Evolutionary conservation across 2,888 invertebrate genomes (phyloP), one percentile per base, ranked within the genome.

Genomic region (Aradus depressus): DNA sequence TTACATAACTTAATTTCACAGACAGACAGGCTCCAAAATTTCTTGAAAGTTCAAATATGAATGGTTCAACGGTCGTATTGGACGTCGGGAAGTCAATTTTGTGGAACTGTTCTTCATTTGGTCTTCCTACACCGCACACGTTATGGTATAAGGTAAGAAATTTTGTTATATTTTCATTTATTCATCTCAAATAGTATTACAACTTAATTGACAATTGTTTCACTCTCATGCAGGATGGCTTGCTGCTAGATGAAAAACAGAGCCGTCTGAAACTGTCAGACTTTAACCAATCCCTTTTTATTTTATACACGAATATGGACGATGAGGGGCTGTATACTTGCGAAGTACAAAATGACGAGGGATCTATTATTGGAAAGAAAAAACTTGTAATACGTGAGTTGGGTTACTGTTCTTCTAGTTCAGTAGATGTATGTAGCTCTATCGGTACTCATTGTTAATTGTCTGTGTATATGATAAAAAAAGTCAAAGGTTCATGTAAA

Each of bases 141-240:
- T 66, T 64, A 0, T 88, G 88, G 88, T 76, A 68, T 58, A 84
- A 83, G 74, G 85, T 81, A 73, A 64, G 63, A 61, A 25, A 60
- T 58, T 37, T 39, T 19, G 16, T 12, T 47, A 10, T 14, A 14
- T 22, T 6, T 39, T 10, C 37, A 42, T 14, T 21, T 14, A 8
- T 8, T 25, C 10, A 5, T 44, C 31, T 44, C 4, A 44, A 18
- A 45, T 18, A 35, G 19, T 18, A 16, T 4, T 8, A 45, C 19
- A n/a, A 16, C 12, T 5, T 25, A 25, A 10, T 43, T 10, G 35
- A 16, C 14, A 21, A 21, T 16, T 22, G 19, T 22, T 41, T 16
- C 10, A n/a, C n/a, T 21, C 31, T 28, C 12, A 12, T 48, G 16
- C 35, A 67, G 66, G 61, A 67, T 55, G 60, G 62, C 3, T 52